Conservation (phyloP, 2,888 invertebrate genomes). For the Auanema freiburgensis region DNA sequence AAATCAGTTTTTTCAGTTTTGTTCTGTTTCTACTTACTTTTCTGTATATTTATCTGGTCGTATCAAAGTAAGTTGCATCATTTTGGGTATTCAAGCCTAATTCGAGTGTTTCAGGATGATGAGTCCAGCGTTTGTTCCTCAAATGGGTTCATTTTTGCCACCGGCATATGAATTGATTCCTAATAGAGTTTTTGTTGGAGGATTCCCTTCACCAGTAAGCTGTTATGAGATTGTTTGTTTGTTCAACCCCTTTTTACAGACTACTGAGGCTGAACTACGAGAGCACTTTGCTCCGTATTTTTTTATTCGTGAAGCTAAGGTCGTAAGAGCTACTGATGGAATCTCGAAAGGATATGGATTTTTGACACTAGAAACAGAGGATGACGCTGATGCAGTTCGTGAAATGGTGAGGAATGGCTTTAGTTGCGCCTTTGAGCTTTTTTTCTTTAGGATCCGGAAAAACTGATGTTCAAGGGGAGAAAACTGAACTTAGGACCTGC, state of each 20-base stretch:
- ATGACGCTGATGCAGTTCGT: conserved; percentile 72
- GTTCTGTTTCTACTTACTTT: no score
- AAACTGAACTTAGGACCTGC: conserved; percentile 49
- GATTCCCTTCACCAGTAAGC: conserved; percentile 79
- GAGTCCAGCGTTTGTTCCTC: no score
- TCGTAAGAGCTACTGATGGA: conserved; percentile 89
- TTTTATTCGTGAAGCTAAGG: conserved; percentile 81
- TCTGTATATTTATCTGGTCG: no score
- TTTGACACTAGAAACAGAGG: conserved; percentile 83
- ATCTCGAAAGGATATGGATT: conserved; percentile 88
- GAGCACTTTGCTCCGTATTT: conserved; percentile 78
- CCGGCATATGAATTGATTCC: conserved; percentile 71
- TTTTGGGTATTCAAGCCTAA: no score
- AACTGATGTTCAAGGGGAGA: conserved; percentile 39
- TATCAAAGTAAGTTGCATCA: no score
- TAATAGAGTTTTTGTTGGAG: conserved; percentile 92
- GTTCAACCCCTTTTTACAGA: conserved; percentile 24
- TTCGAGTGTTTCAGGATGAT: no score
- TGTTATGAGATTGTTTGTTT: neutral
- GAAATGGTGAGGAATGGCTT: neutral
- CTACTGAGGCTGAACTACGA: conserved; percentile 38
- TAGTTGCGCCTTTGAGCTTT: conserved; percentile 9
- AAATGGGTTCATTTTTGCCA: no score
- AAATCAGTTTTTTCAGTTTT: no score
- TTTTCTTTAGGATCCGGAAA: conserved; percentile 29